phyloP scores from a whole-genome alignment of 2,113 vertebrate species.

The Rissa tridactyla region DNA sequence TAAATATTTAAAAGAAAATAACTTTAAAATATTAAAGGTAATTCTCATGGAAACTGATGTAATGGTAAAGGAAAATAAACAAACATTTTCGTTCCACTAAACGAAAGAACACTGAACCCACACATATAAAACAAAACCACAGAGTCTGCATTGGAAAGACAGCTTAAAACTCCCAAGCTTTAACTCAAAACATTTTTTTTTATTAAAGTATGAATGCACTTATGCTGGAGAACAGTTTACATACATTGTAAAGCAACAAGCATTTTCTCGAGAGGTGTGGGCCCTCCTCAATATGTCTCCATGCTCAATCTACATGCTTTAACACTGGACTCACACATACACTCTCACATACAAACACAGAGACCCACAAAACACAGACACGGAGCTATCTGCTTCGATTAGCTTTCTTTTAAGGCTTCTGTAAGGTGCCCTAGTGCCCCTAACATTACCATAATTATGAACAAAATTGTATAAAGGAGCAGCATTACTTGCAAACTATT shows the following conservation, averaged over 20 bases:
- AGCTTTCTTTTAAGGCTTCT: conserved; percentile 74
- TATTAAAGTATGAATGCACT: conserved; percentile 79
- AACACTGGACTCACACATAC: conserved; percentile 24
- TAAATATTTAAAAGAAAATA: not conserved
- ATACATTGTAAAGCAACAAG: conserved; percentile 76
- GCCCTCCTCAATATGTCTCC: conserved; percentile 51
- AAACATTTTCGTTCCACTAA: not conserved
- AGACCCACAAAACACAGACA: conserved; percentile 47
- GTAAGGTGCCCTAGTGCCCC: conserved; percentile 67
- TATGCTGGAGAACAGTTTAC: conserved; percentile 75
- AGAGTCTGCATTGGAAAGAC: not conserved
- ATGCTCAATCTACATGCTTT: conserved; percentile 68
- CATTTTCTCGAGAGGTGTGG: conserved; percentile 59
- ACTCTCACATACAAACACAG: conserved; percentile 22
- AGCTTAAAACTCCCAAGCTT: conserved; percentile 47
- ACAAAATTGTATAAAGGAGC: conserved; percentile 44
- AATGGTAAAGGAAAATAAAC: not conserved
- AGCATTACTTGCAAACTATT: conserved; percentile 33
- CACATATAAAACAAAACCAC: not conserved
- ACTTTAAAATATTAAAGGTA: not conserved
- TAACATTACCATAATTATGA: conserved; percentile 34
- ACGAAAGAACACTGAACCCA: not conserved
- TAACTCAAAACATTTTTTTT: conserved; percentile 72
- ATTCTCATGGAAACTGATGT: not conserved
- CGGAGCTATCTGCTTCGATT: conserved; percentile 23